These are phyloP conservation scores for Sinonovacula constricta DNA, from an alignment of 1,140 invertebrate species.

Conservation along the genomic window DNA sequence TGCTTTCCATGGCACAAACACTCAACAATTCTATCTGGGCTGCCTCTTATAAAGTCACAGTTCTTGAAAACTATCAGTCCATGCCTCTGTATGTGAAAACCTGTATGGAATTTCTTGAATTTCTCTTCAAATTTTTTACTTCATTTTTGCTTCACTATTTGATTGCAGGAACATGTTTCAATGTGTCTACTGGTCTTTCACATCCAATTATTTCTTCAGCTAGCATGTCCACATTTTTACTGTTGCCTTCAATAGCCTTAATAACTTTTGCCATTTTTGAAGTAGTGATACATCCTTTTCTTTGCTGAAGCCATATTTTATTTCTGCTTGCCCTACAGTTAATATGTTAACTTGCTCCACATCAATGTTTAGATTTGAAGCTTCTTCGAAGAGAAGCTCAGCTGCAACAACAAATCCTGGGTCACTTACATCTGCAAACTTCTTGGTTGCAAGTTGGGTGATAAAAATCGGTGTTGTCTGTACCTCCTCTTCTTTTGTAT, in stretches of 20 bases:
- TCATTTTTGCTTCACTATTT: constrained; percentile 29
- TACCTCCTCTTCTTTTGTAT: not conserved
- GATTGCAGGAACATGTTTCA: not conserved
- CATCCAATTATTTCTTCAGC: not conserved
- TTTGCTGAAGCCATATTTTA: constrained; percentile 1
- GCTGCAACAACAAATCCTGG: not conserved
- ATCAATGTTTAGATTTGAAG: not conserved
- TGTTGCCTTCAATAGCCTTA: not conserved
- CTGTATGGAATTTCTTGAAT: not conserved
- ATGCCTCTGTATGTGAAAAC: not conserved
- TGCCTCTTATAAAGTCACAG: not conserved
- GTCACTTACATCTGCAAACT: not conserved
- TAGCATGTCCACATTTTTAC: not conserved
- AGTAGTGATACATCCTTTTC: not conserved
- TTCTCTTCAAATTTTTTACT: constrained; percentile 14
- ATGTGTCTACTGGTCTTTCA: not conserved
- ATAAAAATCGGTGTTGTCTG: not conserved
- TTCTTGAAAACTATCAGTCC: constrained; percentile 14
- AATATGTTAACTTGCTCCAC: not conserved
- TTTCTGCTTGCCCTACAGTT: not conserved
- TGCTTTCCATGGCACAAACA: not conserved
- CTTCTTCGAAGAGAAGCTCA: not conserved
- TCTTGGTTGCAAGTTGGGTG: not conserved
- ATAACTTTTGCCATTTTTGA: constrained; percentile 2
- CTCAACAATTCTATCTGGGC: constrained; percentile 4